Base-by-base conservation (phyloP, 2,797 vertebrate genomes). In the Urosaurus nigricauda region DNA sequence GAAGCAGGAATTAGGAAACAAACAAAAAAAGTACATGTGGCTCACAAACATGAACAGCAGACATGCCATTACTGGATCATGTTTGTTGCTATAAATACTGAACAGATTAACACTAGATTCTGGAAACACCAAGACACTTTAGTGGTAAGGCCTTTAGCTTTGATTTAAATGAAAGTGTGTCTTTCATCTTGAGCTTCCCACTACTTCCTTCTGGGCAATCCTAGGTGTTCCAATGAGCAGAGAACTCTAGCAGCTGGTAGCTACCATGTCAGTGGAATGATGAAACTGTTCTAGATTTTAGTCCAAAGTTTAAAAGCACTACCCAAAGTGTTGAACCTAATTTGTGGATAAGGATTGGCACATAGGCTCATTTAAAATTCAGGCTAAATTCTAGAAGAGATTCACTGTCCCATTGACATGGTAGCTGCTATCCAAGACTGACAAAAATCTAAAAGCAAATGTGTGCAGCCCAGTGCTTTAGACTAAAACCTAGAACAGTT, bases 61-160 rank as follows among this genome's bases (percentile, higher is more conserved):
- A 84, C 51, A 79, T 85, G 75, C 51, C 74, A 47, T 85, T 6
- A 83, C n/a, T 78, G n/a, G 47, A 84, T 77, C 26, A 68, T 82
- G 32, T 73, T 73, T 56, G 74, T 88, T 37, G 60, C 81, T 68
- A 78, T 65, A 84, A 80, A 80, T 80, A 73, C n/a, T 40, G 40
- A 60, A 85, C 73, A 85, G 83, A 73, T 73, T 84, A 63, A 73
- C 73, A 56, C 77, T 87, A 56, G 47, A 71, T 87, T 80, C 85
- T 80, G 78, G 78, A 24, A 56, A 71, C 65, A 74, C 29, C 70
- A 80, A 40, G 14, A 9, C 32, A 29, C 53, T 74, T 89, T 70
- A 79, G 21, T 79, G 14, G 2, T 60, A 53, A 68, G 53, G 40
- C 21, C 5, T 74, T 47, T 19, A 83, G 35, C 71, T 77, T 5